Evolutionary conservation across 2,797 vertebrate genomes (phyloP).

Genomic region (Australoheros facetus): DNA sequence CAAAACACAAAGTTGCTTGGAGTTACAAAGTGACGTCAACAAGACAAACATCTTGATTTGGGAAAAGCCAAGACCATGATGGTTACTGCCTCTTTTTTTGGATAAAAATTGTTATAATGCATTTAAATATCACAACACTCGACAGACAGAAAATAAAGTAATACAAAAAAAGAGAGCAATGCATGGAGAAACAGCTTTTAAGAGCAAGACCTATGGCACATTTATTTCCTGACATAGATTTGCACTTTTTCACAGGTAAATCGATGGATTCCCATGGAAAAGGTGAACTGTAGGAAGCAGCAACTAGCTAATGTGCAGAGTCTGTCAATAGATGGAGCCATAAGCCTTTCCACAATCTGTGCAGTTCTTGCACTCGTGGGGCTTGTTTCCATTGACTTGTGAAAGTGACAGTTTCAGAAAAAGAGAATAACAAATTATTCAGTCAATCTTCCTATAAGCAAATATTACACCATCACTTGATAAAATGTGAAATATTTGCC

Average conservation of each 20-base stretch:
- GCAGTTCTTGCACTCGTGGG: not conserved
- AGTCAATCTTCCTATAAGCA: constrained; percentile 11
- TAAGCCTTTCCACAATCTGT: not conserved
- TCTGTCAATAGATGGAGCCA: constrained; percentile 64
- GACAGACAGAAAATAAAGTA: constrained; percentile 46
- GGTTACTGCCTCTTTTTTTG: constrained; percentile 29
- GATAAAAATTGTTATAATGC: constrained; percentile 61
- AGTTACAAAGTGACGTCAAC: constrained; percentile 35
- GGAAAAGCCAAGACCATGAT: constrained; percentile 32
- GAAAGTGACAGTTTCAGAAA: not conserved
- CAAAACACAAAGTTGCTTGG: constrained; percentile 29
- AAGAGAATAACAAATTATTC: not conserved
- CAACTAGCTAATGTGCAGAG: not conserved
- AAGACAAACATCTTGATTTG: constrained; percentile 35
- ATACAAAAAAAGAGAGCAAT: constrained; percentile 35
- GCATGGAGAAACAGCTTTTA: constrained; percentile 34
- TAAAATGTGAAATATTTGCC: constrained; percentile 73
- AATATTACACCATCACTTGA: constrained; percentile 20
- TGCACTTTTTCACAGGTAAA: constrained; percentile 14
- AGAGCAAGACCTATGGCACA: constrained; percentile 57
- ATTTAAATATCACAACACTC: constrained; percentile 74
- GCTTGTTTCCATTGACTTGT: not conserved
- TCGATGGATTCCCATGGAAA: constrained; percentile 20
- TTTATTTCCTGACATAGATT: constrained; percentile 44
- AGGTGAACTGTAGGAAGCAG: constrained; percentile 3